These are phyloP conservation scores for Branchinecta lindahli DNA, from an alignment of 1,140 invertebrate genomes.

Conservation along the genomic window DNA sequence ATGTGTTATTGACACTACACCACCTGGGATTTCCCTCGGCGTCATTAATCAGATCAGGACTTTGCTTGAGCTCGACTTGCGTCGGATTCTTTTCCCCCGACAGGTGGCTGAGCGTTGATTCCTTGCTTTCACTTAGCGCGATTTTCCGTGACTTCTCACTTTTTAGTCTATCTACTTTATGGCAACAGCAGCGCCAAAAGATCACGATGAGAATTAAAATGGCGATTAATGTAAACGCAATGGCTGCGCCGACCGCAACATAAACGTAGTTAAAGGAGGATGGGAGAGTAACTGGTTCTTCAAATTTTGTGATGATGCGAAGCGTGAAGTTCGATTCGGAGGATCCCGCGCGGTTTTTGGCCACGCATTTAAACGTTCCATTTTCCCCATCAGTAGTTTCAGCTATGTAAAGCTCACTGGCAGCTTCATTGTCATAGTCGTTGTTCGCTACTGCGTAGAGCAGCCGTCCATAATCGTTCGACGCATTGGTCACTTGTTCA, in stretches of 20 bases:
- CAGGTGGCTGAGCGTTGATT: background rate
- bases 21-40: slow-evolving; percentile 39
- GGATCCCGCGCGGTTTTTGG: slow-evolving; percentile 61
- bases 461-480: background rate
- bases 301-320: slow-evolving; percentile 50
- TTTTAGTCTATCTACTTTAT: slow-evolving; percentile 23
- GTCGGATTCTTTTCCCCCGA: background rate
- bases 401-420: slow-evolving; percentile 54
- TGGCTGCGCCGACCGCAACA: slow-evolving; percentile 41
- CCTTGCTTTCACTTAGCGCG: background rate
- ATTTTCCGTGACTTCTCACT: slow-evolving; percentile 13
- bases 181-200: slow-evolving; percentile 43
- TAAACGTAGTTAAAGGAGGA: slow-evolving; percentile 44
- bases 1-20: background rate
- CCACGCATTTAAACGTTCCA: slow-evolving; percentile 60
- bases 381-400: slow-evolving; percentile 56
- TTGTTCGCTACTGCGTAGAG: slow-evolving; percentile 47
- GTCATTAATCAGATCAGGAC: slow-evolving; percentile 58
- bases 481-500: slow-evolving; percentile 18
- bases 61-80: slow-evolving; percentile 37
- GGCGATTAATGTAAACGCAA: slow-evolving; percentile 34
- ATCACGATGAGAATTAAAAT: slow-evolving; percentile 43
- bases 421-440: slow-evolving; percentile 44
- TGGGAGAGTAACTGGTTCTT: slow-evolving; percentile 28
- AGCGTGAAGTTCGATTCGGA: slow-evolving; percentile 59